A percentile compares a stretch with the other conserved stretches of the same genome.
Evolutionary conservation across 1,140 invertebrate genomes (phyloP).

Genomic region (Heliconius eleuchia): DNA sequence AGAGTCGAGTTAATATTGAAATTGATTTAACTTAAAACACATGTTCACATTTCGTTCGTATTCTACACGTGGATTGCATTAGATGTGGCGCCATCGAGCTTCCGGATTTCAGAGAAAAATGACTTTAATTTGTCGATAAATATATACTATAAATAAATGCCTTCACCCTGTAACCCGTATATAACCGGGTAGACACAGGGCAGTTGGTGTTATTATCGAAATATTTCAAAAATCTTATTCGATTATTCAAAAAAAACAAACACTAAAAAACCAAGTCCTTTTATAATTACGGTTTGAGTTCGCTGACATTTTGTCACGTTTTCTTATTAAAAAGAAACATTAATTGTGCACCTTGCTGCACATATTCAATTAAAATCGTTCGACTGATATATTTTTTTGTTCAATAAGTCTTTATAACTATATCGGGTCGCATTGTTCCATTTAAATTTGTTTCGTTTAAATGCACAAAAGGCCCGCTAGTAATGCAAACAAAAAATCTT

Average conservation of each 20-base stretch:
- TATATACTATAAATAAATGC: too few species aligned
- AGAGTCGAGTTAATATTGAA: constrained; percentile 21
- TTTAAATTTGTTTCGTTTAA: constrained; percentile 40
- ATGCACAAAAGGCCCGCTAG: constrained; percentile 38
- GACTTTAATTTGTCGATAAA: background rate
- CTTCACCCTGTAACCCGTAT: too few species aligned
- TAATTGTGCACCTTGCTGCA: constrained; percentile 7
- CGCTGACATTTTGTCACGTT: constrained; percentile 4
- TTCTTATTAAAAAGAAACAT: background rate
- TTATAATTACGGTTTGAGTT: background rate
- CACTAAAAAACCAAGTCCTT: background rate
- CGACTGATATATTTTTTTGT: constrained; percentile 18
- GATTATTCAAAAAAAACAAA: background rate
- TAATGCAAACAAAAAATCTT: constrained; percentile 39
- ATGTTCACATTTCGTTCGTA: constrained; percentile 21
- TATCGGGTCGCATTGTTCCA: constrained; percentile 33
- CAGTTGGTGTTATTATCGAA: background rate
- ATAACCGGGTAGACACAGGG: too few species aligned
- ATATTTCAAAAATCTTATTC: background rate
- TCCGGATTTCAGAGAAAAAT: constrained; percentile 18
- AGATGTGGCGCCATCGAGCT: constrained; percentile 25
- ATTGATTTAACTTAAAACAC: constrained; percentile 31
- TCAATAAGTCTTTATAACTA: constrained; percentile 35
- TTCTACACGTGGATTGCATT: constrained; percentile 18
- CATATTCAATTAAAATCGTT: constrained; percentile 31